These are phyloP conservation scores for Desoria tigrina DNA, from an alignment of 2,888 invertebrate species.

Conservation along the genomic window DNA sequence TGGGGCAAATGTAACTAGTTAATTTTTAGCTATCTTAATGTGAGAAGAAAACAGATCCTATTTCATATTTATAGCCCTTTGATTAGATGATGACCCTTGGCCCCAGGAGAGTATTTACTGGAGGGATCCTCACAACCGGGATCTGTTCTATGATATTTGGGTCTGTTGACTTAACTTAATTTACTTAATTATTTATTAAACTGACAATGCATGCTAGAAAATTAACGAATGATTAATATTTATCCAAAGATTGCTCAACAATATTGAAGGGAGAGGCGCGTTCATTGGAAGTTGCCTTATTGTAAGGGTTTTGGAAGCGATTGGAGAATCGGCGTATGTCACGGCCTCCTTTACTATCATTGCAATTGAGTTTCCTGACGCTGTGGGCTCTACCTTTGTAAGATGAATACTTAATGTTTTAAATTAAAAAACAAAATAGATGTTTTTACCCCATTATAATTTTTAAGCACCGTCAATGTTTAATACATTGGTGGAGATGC, in stretches of 20 bases:
- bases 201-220: no score
- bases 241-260: conserved; percentile 54
- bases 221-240: no score
- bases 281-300: conserved; percentile 59
- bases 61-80: no score
- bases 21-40: no score
- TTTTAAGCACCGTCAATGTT: neutral
- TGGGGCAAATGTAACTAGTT: conserved; percentile 56
- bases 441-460: neutral
- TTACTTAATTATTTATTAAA: no score
- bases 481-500: no score
- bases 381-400: conserved; percentile 71
- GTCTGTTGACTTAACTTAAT: conserved; percentile 55
- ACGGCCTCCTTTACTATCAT: conserved; percentile 85
- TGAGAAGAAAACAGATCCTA: no score
- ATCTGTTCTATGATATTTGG: conserved; percentile 60
- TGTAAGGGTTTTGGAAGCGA: conserved; percentile 59
- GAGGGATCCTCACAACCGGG: conserved; percentile 59
- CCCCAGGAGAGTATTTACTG: conserved; percentile 58
- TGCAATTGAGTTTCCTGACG: conserved; percentile 84
- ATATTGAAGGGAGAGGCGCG: conserved; percentile 50
- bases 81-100: conserved; percentile 58
- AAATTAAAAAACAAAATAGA: no score
- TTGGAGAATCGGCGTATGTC: conserved; percentile 72
- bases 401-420: conserved; percentile 10